These are phyloP conservation scores for Chaetodon trifasciatus DNA, from an alignment of 2,797 vertebrate species.

Conservation along the genomic window DNA sequence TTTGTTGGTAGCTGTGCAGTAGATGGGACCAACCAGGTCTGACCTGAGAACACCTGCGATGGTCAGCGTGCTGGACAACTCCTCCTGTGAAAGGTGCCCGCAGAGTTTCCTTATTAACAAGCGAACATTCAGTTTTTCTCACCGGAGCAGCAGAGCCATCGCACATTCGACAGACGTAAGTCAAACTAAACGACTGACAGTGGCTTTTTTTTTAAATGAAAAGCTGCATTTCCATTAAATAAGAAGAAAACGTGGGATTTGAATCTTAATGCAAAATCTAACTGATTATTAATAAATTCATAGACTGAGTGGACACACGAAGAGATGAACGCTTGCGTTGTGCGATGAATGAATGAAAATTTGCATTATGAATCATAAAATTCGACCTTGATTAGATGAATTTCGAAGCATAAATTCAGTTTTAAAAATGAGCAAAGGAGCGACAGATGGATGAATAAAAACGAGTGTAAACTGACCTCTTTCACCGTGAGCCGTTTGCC, in stretches of 20 bases:
- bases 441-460: not conserved
- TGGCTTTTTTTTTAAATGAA: too few relatives aligned
- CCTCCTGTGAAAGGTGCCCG: conserved; percentile 1
- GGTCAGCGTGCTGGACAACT: conserved; percentile 40
- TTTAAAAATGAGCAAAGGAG: not conserved
- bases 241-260: too few relatives aligned
- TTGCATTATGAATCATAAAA: too few relatives aligned
- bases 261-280: too few relatives aligned
- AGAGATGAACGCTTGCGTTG: not conserved
- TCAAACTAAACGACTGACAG: too few relatives aligned
- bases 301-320: not conserved
- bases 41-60: conserved; percentile 58
- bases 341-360: not conserved
- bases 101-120: too few relatives aligned
- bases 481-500: conserved; percentile 4
- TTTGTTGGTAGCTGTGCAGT: conserved; percentile 66
- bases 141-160: too few relatives aligned
- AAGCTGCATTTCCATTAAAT: too few relatives aligned
- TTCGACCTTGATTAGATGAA: not conserved
- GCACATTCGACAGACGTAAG: too few relatives aligned
- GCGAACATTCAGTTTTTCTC: too few relatives aligned
- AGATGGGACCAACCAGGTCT: conserved; percentile 70
- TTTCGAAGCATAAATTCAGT: not conserved
- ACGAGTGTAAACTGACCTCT: conserved; percentile 19
- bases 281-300: not conserved